These are phyloP conservation scores for Athalia cordata DNA, from an alignment of 2,888 invertebrate genomes.

Conservation along the genomic window DNA sequence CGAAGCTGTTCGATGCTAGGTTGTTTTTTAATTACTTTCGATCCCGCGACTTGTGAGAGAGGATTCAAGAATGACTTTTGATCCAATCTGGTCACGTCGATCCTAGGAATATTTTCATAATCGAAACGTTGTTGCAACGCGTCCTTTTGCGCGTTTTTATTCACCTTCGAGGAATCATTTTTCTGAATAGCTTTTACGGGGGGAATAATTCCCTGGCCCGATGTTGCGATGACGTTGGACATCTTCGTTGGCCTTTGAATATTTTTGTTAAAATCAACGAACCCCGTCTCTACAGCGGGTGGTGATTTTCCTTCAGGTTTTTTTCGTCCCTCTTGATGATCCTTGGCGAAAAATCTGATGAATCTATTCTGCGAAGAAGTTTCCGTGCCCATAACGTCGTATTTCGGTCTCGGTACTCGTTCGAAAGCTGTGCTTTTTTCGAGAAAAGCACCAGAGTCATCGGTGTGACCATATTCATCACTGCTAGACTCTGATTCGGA, in stretches of 20 bases:
- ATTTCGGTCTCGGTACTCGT: constrained; percentile 52
- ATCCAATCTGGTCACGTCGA: constrained; percentile 68
- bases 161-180: constrained; percentile 36
- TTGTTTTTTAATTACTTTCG: constrained; percentile 50
- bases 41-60: not conserved
- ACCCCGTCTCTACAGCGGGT: constrained; percentile 54
- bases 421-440: constrained; percentile 75
- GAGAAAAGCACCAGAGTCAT: constrained; percentile 69
- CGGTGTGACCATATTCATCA: constrained; percentile 76
- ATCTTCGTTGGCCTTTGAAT: constrained; percentile 57
- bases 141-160: constrained; percentile 47
- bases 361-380: constrained; percentile 51
- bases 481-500: constrained; percentile 71
- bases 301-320: constrained; percentile 67
- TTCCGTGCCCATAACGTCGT: constrained; percentile 49
- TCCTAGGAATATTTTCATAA: constrained; percentile 71
- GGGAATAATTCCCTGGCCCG: not conserved
- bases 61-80: constrained; percentile 54
- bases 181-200: not conserved
- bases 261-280: constrained; percentile 69
- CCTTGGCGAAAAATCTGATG: constrained; percentile 67
- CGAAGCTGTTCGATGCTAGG: constrained; percentile 68
- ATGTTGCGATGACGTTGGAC: constrained; percentile 49
- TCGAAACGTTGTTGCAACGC: constrained; percentile 63
- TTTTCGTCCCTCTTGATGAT: constrained; percentile 63